Percentiles rank a stretch among this genome's conserved stretches.
Evolutionary conservation across 2,797 vertebrate genomes (phyloP).

Genomic region (Craterocephalus amniculus): DNA sequence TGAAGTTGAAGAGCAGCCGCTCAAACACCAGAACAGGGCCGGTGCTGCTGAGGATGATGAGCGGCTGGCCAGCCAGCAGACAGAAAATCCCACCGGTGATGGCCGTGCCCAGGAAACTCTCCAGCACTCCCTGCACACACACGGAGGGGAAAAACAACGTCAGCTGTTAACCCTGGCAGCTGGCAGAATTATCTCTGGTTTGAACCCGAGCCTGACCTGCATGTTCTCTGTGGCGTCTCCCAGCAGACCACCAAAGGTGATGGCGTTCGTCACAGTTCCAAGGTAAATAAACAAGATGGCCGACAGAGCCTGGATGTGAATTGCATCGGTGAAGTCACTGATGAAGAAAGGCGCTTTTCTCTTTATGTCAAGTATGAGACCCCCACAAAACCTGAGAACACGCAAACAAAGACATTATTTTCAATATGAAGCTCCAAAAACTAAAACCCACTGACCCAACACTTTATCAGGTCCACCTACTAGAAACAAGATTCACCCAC

Average conservation of each 20-base stretch:
- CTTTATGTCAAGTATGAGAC: slow-evolving; percentile 94
- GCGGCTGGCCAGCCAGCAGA: slow-evolving; percentile 93
- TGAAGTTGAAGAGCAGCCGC: slow-evolving; percentile 96
- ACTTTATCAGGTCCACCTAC: neutral
- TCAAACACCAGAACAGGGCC: slow-evolving; percentile 98
- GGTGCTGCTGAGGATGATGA: slow-evolving; percentile 97
- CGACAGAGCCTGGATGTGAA: slow-evolving; percentile 95
- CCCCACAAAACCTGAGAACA: slow-evolving; percentile 90
- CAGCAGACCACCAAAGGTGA: slow-evolving; percentile 97
- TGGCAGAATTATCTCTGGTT: fast-evolving
- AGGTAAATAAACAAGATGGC: slow-evolving; percentile 97
- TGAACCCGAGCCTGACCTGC: slow-evolving; percentile 87
- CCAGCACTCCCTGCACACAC: slow-evolving; percentile 88
- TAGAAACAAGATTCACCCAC: too few species aligned
- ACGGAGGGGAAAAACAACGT: neutral
- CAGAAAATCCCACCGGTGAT: slow-evolving; percentile 92
- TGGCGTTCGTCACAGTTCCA: slow-evolving; percentile 97
- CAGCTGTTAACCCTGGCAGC: neutral
- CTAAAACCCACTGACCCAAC: neutral
- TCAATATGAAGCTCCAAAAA: neutral
- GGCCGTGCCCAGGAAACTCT: slow-evolving; percentile 97
- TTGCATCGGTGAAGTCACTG: slow-evolving; percentile 94
- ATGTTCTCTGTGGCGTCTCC: slow-evolving; percentile 98
- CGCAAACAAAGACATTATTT: neutral
- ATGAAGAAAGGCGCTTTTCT: slow-evolving; percentile 94